phyloP scores from a whole-genome alignment of 2,888 invertebrate genomes.

The Schizotus pectinicornis region DNA sequence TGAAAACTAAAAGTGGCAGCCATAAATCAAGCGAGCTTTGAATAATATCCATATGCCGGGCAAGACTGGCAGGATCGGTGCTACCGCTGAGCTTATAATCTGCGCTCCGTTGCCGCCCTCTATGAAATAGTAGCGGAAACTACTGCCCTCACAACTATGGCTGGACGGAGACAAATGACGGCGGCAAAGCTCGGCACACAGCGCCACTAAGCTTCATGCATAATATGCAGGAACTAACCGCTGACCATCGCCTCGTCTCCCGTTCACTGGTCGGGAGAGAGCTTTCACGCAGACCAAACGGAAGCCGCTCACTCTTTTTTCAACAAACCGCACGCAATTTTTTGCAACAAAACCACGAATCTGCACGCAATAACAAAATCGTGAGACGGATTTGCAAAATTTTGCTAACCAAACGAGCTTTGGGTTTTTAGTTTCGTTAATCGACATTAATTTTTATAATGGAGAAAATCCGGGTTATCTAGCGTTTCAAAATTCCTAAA shows the following conservation, averaged over 20 bases:
- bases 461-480: too few relatives aligned
- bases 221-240: conserved; percentile 21
- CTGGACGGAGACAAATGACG: conserved; percentile 27
- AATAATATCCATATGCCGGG: conserved; percentile 38
- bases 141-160: conserved; percentile 27
- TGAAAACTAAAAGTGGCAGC: conserved; percentile 35
- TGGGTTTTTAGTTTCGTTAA: too few relatives aligned
- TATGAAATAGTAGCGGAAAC: conserved; percentile 51
- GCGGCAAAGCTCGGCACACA: conserved; percentile 34
- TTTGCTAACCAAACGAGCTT: too few relatives aligned
- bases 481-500: too few relatives aligned
- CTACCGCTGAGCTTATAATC: conserved; percentile 33
- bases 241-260: too few relatives aligned
- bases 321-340: background rate
- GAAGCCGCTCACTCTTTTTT: background rate
- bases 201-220: conserved; percentile 39
- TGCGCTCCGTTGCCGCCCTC: conserved; percentile 44
- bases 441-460: too few relatives aligned
- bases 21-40: conserved; percentile 40
- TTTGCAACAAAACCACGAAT: too few relatives aligned
- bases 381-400: too few relatives aligned
- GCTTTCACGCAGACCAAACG: too few relatives aligned
- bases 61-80: conserved; percentile 28
- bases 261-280: too few relatives aligned
- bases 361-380: too few relatives aligned